phyloP scores from a whole-genome alignment of 2,797 vertebrate genomes.

The Delichon dasypus region DNA sequence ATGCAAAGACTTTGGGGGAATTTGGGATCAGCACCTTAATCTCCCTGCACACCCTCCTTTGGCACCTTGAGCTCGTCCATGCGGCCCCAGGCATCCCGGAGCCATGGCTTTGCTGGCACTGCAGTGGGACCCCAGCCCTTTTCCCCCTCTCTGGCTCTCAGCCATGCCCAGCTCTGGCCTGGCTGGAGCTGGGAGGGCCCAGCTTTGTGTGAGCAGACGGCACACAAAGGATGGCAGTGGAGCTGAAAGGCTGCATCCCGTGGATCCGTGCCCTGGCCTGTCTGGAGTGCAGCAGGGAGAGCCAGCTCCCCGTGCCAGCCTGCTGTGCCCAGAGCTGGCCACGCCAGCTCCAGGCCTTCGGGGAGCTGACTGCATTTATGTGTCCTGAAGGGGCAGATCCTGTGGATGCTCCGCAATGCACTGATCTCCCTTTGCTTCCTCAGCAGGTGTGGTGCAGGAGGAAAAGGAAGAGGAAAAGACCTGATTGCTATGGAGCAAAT shows the following conservation, averaged over 20 bases:
- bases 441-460: not conserved
- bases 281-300: not conserved
- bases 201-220: not conserved
- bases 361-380: not conserved
- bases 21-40: not conserved
- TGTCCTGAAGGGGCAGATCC: not conserved
- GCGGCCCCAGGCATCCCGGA: not conserved
- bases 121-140: not conserved
- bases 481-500: not conserved
- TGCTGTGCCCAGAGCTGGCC: not conserved
- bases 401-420: not conserved
- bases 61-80: not conserved
- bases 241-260: not conserved
- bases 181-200: not conserved
- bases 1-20: not conserved
- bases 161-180: not conserved
- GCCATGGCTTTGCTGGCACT: not conserved
- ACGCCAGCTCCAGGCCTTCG: not conserved
- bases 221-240: slow-evolving; percentile 31
- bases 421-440: not conserved
- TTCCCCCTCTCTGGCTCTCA: not conserved
- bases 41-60: not conserved
- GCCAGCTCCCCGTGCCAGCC: not conserved
- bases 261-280: not conserved
- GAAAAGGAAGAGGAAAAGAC: not conserved